phyloP scores from a whole-genome alignment of 2,888 invertebrate species.

The Hirudinaria manillensis region DNA sequence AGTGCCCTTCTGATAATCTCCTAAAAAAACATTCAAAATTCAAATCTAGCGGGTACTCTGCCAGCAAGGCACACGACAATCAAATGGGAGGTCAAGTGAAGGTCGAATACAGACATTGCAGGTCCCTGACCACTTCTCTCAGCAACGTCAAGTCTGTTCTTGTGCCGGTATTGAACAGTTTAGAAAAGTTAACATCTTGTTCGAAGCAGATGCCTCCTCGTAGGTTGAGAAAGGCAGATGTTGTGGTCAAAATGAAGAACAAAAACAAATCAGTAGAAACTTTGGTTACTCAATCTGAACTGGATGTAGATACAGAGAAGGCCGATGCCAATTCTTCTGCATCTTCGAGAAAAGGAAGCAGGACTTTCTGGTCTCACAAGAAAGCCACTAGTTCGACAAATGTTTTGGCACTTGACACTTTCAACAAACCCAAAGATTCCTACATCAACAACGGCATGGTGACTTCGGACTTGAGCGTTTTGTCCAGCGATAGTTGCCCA shows the following conservation, averaged over 20 bases:
- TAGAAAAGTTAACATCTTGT: constrained; percentile 25
- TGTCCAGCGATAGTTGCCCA: background rate
- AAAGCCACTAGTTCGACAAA: background rate
- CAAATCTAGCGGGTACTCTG: background rate
- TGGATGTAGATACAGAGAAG: background rate
- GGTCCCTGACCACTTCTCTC: constrained; percentile 21
- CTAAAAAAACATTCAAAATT: background rate
- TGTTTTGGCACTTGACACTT: background rate
- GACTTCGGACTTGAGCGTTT: constrained; percentile 4
- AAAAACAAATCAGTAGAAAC: constrained; percentile 22
- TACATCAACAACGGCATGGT: constrained; percentile 2
- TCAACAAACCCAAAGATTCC: constrained; percentile 1
- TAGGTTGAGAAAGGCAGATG: background rate
- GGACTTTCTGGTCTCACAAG: background rate
- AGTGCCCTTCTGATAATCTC: constrained; percentile 11
- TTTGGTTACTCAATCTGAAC: background rate
- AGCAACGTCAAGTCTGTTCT: constrained; percentile 28
- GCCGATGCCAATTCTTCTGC: background rate
- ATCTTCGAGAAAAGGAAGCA: constrained; percentile 2
- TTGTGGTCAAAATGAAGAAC: constrained; percentile 7
- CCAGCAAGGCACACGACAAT: background rate
- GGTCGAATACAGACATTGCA: constrained; percentile 8
- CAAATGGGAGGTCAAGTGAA: background rate
- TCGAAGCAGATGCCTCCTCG: constrained; percentile 13
- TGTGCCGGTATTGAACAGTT: constrained; percentile 24